These are phyloP conservation scores for Sylvilagus floridanus DNA, from an alignment of 2,797 vertebrate species.

Conservation along the genomic window DNA sequence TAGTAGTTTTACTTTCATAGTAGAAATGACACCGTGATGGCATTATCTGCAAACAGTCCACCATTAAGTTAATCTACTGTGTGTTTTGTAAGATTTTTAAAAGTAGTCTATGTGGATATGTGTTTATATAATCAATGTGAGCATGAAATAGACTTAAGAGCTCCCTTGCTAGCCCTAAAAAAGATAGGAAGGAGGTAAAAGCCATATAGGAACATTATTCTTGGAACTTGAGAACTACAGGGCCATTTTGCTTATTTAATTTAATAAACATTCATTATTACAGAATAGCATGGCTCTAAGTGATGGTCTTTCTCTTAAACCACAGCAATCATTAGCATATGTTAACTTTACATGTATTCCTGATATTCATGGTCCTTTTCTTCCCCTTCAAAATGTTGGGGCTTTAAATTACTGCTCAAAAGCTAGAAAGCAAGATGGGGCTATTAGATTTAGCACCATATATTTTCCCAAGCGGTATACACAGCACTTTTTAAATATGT, in stretches of 20 bases:
- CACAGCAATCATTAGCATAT: slow-evolving; percentile 48
- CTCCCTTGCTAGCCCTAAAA: not conserved
- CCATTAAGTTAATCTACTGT: not conserved
- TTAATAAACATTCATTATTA: slow-evolving; percentile 58
- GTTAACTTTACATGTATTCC: slow-evolving; percentile 62
- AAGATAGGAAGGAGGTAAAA: not conserved
- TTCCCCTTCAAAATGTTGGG: slow-evolving; percentile 58
- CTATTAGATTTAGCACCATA: slow-evolving; percentile 66
- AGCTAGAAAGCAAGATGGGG: slow-evolving; percentile 67
- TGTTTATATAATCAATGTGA: slow-evolving; percentile 7
- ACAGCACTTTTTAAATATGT: slow-evolving; percentile 80
- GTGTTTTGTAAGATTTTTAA: not conserved
- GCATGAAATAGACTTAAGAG: not conserved
- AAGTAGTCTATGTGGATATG: not conserved
- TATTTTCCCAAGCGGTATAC: slow-evolving; percentile 71
- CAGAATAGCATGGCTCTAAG: slow-evolving; percentile 53
- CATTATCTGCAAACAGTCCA: not conserved
- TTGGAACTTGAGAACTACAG: slow-evolving; percentile 59
- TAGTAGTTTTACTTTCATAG: not conserved
- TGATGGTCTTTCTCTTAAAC: slow-evolving; percentile 62
- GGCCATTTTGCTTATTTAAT: slow-evolving; percentile 71
- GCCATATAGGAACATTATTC: slow-evolving; percentile 5
- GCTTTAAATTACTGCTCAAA: slow-evolving; percentile 74
- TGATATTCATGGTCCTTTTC: slow-evolving; percentile 59
- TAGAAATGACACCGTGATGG: not conserved